Base-by-base conservation (phyloP, 2,888 invertebrate species). In the Branchipolynoe longqiensis region DNA sequence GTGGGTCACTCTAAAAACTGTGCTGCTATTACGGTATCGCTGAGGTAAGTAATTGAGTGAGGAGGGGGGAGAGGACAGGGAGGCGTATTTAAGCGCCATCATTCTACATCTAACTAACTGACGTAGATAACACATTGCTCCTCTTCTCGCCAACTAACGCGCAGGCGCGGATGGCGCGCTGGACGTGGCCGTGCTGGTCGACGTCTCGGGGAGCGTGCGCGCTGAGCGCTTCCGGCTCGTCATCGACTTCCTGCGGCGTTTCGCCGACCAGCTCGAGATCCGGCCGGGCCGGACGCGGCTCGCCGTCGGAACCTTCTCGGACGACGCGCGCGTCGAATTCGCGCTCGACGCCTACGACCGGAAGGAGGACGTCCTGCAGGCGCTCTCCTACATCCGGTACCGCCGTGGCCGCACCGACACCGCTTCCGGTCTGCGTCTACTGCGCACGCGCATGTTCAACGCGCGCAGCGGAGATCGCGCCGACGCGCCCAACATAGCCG, bases 261-360 rank as follows among this genome's bases (percentile, higher is more conserved):
- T 89, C 4, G 85, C 86, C 12, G n/a, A 86, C 33, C 36, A 83
- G 8, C 69, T 89, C 14, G 89, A 89, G 40, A 64, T 89, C 0
- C 28, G 78, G 6, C 81, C 56, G n/a, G 48, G 69, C 56, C 28
- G 84, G 1, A 87, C 87, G 6, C 82, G 87, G 2, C 86, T 89
- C 3, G 87, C 85, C 4, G 38, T 89, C n/a, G 74, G 87, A 31
- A 88, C 84, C 81, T 89, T 86, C 83, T 82, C 85, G 25, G 85
- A 87, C 73, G 38, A 74, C 4, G 87, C 88, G n/a, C 56, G 8
- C 18, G 25, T 36, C 6, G n/a, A 82, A 18, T 83, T 83, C 62
- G 62, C 62, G 41, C 64, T 83, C 28, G 41, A 83, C 62, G 28
- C 38, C 14, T 83, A 62, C 36, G 64, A 62, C 40, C 1, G n/a